These are phyloP conservation scores for Holothuria leucospilota DNA, from an alignment of 53 echinoderm and acorn worm genomes.

Conservation along the genomic window DNA sequence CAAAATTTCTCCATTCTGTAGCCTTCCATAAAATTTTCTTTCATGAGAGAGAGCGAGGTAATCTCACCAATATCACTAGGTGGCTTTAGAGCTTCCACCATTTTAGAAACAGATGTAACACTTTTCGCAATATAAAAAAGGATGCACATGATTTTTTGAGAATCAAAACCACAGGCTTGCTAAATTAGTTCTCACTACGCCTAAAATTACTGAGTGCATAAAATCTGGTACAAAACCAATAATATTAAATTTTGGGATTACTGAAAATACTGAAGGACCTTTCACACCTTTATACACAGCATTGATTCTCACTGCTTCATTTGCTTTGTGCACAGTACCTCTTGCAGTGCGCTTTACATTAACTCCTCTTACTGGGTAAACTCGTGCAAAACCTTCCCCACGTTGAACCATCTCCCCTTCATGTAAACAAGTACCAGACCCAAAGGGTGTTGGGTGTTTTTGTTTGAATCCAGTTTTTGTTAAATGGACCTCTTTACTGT, in stretches of 20 bases:
- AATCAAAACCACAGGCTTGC: slow-evolving; percentile 48
- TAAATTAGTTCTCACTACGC: slow-evolving; percentile 49
- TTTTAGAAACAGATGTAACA: background rate
- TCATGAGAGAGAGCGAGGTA: slow-evolving; percentile 19
- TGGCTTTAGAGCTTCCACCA: background rate
- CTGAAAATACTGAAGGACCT: slow-evolving; percentile 42
- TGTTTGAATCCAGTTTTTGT: too few relatives aligned
- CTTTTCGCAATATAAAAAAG: slow-evolving; percentile 9
- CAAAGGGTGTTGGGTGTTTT: too few relatives aligned
- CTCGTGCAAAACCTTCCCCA: slow-evolving; percentile 40
- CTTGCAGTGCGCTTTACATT: slow-evolving; percentile 11
- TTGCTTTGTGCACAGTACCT: slow-evolving; percentile 21
- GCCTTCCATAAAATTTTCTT: slow-evolving; percentile 37
- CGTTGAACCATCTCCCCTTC: slow-evolving; percentile 51
- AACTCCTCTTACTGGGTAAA: slow-evolving; percentile 38
- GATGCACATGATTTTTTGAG: background rate
- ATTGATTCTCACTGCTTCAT: background rate
- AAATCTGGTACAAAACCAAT: slow-evolving; percentile 52
- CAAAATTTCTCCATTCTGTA: slow-evolving; percentile 21
- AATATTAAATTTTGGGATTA: slow-evolving; percentile 42
- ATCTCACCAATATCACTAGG: background rate
- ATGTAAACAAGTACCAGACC: slow-evolving; percentile 64
- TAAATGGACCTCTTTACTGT: too few relatives aligned
- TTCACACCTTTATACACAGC: slow-evolving; percentile 37
- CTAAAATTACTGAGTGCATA: slow-evolving; percentile 57